phyloP scores from a whole-genome alignment of 2,888 invertebrate genomes.

The Hartigia nigra region DNA sequence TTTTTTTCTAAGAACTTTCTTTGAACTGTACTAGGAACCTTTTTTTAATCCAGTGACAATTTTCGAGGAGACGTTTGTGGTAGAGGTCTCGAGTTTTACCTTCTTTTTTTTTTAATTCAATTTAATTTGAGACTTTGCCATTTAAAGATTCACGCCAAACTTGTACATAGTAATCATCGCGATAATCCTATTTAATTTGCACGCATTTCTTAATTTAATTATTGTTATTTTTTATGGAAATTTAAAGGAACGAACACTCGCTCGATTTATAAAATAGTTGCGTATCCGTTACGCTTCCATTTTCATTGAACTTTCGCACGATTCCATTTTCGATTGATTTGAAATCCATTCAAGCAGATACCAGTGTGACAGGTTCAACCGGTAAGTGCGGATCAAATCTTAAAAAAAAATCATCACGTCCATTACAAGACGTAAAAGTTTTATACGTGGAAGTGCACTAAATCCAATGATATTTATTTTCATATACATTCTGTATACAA shows the following conservation, averaged over 20 bases:
- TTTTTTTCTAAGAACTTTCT: slow-evolving; percentile 36
- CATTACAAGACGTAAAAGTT: neutral
- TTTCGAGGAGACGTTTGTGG: neutral
- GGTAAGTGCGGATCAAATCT: neutral
- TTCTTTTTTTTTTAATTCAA: neutral
- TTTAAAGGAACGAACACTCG: neutral
- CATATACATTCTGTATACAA: neutral
- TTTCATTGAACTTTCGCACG: neutral
- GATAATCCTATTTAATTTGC: slow-evolving; percentile 21
- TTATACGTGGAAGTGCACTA: neutral
- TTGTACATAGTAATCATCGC: slow-evolving; percentile 23
- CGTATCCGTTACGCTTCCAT: neutral
- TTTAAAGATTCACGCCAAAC: slow-evolving; percentile 17
- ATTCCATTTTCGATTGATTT: neutral
- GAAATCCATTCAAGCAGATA: neutral
- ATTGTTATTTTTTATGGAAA: neutral
- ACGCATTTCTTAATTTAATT: slow-evolving; percentile 10
- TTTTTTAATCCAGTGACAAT: neutral
- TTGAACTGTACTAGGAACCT: neutral
- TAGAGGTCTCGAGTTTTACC: neutral
- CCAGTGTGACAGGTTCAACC: neutral
- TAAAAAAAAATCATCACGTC: neutral
- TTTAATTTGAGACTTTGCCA: neutral
- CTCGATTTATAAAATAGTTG: neutral
- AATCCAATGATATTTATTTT: neutral